Evolutionary conservation across 2,888 invertebrate species (phyloP).

Genomic region (Parasteatoda lunata): DNA sequence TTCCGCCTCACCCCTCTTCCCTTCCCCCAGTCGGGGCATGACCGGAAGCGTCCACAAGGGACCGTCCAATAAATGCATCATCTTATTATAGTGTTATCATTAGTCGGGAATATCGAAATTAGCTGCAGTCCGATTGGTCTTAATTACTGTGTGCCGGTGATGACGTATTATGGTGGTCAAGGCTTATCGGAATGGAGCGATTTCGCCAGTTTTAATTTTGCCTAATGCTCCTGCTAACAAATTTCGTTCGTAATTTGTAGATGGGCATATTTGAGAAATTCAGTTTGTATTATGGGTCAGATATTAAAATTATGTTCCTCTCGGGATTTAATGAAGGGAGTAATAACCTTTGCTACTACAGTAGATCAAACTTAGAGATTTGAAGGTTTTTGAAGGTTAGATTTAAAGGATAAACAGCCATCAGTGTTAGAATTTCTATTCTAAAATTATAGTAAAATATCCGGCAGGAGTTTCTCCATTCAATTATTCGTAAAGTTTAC

Average conservation of each 20-base stretch:
- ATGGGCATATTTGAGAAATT: too few species aligned
- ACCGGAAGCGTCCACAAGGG: slow-evolving; percentile 39
- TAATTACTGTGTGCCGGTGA: background rate
- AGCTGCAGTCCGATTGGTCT: background rate
- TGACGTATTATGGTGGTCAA: background rate
- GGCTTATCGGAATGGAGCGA: background rate
- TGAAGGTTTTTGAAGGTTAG: too few species aligned
- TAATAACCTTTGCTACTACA: background rate
- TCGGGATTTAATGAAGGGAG: background rate
- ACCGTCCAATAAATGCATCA: slow-evolving; percentile 19
- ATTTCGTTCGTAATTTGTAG: too few species aligned
- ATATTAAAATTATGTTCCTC: background rate
- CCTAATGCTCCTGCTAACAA: too few species aligned
- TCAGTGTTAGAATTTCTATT: too few species aligned
- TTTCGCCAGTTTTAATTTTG: background rate
- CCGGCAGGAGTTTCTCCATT: too few species aligned
- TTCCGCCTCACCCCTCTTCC: slow-evolving; percentile 14
- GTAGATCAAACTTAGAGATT: too few species aligned
- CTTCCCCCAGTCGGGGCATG: slow-evolving; percentile 21
- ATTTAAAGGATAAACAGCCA: too few species aligned
- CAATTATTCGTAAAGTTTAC: too few species aligned
- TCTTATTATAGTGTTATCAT: slow-evolving; percentile 5
- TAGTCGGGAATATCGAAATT: slow-evolving; percentile 2
- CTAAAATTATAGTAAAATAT: too few species aligned
- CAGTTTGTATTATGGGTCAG: background rate